Percentiles rank a stretch among this genome's conserved stretches.
Evolutionary conservation across 2,113 vertebrate genomes (phyloP).

Genomic region (Furnarius figulus): DNA sequence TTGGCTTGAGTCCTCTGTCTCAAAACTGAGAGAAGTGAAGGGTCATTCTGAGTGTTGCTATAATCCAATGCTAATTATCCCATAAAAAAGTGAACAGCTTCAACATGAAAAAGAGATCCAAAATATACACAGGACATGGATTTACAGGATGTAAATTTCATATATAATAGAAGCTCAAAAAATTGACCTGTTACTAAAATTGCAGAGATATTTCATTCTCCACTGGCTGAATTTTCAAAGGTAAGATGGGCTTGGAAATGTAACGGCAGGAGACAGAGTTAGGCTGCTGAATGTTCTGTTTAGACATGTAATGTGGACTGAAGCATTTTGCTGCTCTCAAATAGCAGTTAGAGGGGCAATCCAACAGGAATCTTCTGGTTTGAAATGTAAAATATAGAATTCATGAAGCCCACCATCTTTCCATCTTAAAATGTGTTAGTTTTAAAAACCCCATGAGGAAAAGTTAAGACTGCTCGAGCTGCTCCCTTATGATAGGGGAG

Average conservation of each 20-base stretch:
- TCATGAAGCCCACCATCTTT: background rate
- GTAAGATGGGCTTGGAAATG: background rate
- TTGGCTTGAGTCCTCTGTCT: background rate
- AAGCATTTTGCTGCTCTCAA: background rate
- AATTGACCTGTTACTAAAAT: background rate
- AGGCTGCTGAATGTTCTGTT: background rate
- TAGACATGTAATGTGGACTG: accelerated
- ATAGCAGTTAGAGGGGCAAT: background rate
- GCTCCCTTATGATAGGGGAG: background rate
- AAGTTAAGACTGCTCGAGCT: background rate
- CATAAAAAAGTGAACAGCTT: background rate
- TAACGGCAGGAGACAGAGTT: background rate
- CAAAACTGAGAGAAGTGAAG: background rate
- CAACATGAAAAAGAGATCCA: background rate
- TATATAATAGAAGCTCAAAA: background rate
- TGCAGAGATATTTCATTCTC: background rate
- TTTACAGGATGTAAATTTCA: background rate
- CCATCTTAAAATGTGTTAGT: background rate
- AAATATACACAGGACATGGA: background rate
- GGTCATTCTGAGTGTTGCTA: background rate
- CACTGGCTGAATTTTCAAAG: background rate
- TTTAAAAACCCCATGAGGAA: background rate
- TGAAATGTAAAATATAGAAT: background rate
- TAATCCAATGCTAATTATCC: background rate
- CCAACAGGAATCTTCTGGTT: background rate